Evolutionary conservation across 2,888 invertebrate species (phyloP).

Genomic region (Argyresthia albistria): DNA sequence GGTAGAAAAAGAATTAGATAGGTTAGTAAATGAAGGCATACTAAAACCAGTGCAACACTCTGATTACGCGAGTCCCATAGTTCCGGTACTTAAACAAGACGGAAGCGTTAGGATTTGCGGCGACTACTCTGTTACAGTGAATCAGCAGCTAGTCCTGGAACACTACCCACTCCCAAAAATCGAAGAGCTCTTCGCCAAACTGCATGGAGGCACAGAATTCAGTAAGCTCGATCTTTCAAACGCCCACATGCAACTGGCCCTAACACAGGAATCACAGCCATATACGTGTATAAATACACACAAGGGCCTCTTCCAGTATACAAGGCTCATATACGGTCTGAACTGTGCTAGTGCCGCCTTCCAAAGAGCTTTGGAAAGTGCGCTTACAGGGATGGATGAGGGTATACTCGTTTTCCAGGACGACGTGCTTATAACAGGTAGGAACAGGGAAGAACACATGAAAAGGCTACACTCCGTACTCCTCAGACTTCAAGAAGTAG

Average conservation of each 20-base stretch:
- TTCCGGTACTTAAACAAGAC: slow-evolving; percentile 1
- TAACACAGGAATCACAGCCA: slow-evolving; percentile 1
- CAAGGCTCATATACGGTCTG: slow-evolving; percentile 6
- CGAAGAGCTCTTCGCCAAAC: not conserved
- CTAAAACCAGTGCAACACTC: not conserved
- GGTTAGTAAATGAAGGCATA: not conserved
- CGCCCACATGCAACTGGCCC: not conserved
- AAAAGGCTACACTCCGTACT: not conserved
- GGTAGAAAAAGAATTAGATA: not conserved
- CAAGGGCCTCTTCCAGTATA: not conserved
- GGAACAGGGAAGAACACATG: not conserved
- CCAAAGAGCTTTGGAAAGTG: slow-evolving; percentile 5
- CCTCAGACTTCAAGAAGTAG: not conserved
- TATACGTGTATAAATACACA: slow-evolving; percentile 7
- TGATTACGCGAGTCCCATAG: not conserved
- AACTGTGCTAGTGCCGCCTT: slow-evolving; percentile 7
- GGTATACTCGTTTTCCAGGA: not conserved
- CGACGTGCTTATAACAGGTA: not conserved
- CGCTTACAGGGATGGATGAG: slow-evolving; percentile 5
- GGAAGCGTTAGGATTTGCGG: slow-evolving; percentile 6
- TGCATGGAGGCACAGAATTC: not conserved
- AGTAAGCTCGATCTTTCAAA: not conserved
- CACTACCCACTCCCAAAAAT: slow-evolving; percentile 3
- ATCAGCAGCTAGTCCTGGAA: slow-evolving; percentile 5
- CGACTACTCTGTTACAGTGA: slow-evolving; percentile 6